These are phyloP conservation scores for Coregonus suidteri DNA, from an alignment of 2,797 vertebrate species.

Conservation along the genomic window DNA sequence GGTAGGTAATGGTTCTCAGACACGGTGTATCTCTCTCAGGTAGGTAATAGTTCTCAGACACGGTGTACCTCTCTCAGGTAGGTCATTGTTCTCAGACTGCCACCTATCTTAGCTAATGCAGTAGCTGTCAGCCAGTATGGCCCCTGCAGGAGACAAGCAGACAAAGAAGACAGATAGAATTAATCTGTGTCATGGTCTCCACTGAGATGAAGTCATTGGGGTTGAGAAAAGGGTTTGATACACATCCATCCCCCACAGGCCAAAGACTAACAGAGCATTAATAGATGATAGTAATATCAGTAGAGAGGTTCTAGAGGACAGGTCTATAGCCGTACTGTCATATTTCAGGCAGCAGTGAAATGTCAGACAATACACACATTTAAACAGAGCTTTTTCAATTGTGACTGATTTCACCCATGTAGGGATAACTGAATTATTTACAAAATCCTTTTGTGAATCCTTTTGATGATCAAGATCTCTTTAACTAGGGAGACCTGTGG, in stretches of 20 bases:
- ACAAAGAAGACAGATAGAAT: neutral
- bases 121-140: neutral
- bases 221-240: slow-evolving; percentile 10
- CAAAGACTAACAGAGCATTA: neutral
- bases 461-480: neutral
- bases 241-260: neutral
- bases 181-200: neutral
- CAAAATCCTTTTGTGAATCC: neutral
- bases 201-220: neutral
- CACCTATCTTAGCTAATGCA: neutral
- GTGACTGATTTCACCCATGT: neutral
- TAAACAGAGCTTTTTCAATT: neutral
- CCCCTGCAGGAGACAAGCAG: neutral
- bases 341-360: slow-evolving; percentile 1
- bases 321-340: neutral
- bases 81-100: neutral
- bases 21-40: neutral
- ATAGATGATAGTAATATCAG: neutral
- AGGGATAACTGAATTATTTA: neutral
- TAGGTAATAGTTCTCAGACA: neutral
- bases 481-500: neutral
- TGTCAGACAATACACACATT: neutral
- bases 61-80: neutral
- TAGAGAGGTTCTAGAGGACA: neutral
- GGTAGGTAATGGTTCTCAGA: neutral